These are phyloP conservation scores for Sebastolobus altivelis DNA, from an alignment of 2,797 vertebrate genomes.

Conservation along the genomic window DNA sequence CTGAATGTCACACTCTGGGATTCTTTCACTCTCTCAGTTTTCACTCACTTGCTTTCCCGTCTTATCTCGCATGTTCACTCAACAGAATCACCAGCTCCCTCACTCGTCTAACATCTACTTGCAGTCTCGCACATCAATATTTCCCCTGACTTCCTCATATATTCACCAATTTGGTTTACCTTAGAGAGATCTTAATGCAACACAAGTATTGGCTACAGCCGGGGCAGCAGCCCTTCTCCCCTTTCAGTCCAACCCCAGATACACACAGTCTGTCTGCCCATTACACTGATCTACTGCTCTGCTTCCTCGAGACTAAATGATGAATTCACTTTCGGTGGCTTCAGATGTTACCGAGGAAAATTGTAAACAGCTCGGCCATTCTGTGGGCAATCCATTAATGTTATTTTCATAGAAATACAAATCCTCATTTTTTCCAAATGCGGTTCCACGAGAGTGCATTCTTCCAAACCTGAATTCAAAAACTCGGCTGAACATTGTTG, in stretches of 20 bases:
- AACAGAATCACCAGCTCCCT: conserved; percentile 27
- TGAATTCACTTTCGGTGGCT: conserved; percentile 65
- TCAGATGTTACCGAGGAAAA: conserved; percentile 61
- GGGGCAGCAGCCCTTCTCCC: conserved; percentile 22
- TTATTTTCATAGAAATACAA: conserved; percentile 71
- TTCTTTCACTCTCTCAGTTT: conserved; percentile 31
- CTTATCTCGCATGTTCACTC: conserved; percentile 36
- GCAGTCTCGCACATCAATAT: conserved; percentile 20
- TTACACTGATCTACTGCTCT: conserved; percentile 63
- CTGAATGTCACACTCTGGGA: conserved; percentile 34
- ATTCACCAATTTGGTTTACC: conserved; percentile 40
- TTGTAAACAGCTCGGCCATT: conserved; percentile 65
- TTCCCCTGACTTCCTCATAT: conserved; percentile 22
- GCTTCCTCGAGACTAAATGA: conserved; percentile 63
- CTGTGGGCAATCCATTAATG: conserved; percentile 68
- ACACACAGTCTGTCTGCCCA: conserved; percentile 28
- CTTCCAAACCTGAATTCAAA: conserved; percentile 49
- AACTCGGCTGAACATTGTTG: conserved; percentile 65
- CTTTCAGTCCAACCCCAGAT: conserved; percentile 30
- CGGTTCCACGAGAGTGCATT: conserved; percentile 49
- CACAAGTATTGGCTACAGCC: conserved; percentile 11
- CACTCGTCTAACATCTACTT: conserved; percentile 15
- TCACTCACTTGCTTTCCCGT: conserved; percentile 25
- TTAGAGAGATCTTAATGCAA: conserved; percentile 43
- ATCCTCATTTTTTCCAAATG: conserved; percentile 49